phyloP scores from a whole-genome alignment of 2,113 vertebrate genomes.

The Paramisgurnus dabryanus region DNA sequence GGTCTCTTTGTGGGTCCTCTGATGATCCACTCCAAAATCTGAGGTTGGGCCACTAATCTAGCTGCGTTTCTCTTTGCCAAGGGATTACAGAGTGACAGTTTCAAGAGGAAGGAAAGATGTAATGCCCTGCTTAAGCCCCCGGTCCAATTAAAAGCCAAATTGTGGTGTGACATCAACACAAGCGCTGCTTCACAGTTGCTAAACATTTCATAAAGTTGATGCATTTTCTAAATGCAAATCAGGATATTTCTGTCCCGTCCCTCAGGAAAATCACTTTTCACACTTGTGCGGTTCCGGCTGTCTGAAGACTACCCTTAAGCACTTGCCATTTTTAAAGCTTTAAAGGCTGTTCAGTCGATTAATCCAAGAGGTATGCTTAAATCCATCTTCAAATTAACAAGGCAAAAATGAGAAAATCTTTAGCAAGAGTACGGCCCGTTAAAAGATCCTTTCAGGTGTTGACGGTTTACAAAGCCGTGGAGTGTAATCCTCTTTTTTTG shows the following conservation, averaged over 20 bases:
- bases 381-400: slow-evolving; percentile 55
- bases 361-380: slow-evolving; percentile 55
- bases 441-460: slow-evolving; percentile 56
- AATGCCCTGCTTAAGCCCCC: slow-evolving; percentile 48
- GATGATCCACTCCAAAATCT: slow-evolving; percentile 49
- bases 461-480: slow-evolving; percentile 53
- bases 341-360: slow-evolving; percentile 48
- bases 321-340: slow-evolving; percentile 30
- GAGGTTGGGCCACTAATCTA: slow-evolving; percentile 57
- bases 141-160: slow-evolving; percentile 58
- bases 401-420: slow-evolving; percentile 52
- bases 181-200: slow-evolving; percentile 52
- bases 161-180: slow-evolving; percentile 53
- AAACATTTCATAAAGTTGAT: slow-evolving; percentile 59
- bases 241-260: slow-evolving; percentile 52
- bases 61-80: slow-evolving; percentile 52
- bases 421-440: slow-evolving; percentile 22
- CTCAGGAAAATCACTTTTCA: slow-evolving; percentile 61
- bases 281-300: slow-evolving; percentile 45
- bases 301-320: slow-evolving; percentile 49
- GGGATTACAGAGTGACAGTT: slow-evolving; percentile 60
- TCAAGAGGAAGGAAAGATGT: slow-evolving; percentile 61
- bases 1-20: slow-evolving; percentile 25
- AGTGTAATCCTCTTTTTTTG: slow-evolving; percentile 52
- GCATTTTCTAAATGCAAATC: slow-evolving; percentile 59